phyloP scores from a whole-genome alignment of 2,113 vertebrate genomes.

The Sebastes fasciatus region DNA sequence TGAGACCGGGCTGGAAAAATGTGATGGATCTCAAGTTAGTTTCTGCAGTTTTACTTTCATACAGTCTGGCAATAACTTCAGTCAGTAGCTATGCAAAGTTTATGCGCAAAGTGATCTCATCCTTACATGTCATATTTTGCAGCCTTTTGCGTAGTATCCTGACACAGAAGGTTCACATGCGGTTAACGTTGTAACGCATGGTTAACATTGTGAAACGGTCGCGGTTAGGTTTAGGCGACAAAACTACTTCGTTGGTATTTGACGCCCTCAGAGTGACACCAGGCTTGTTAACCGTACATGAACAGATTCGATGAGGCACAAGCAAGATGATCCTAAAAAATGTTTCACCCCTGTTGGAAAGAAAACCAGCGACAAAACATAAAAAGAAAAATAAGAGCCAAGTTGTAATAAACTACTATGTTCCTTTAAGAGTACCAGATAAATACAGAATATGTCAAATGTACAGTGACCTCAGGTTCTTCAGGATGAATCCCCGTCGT shows the following conservation, averaged over 20 bases:
- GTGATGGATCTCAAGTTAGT: neutral
- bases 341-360: neutral
- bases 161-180: neutral
- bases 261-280: too few species aligned
- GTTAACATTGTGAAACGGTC: neutral
- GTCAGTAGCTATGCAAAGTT: neutral
- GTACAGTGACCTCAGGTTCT: neutral
- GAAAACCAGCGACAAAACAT: neutral
- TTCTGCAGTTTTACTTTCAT: too few species aligned
- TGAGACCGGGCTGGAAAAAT: too few species aligned
- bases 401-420: too few species aligned
- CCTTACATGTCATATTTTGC: neutral
- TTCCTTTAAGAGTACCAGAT: neutral
- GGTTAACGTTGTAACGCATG: neutral
- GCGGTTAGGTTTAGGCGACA: too few species aligned
- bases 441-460: neutral
- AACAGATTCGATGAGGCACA: too few species aligned
- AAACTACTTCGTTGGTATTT: neutral
- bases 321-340: too few species aligned
- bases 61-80: neutral
- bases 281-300: too few species aligned
- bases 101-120: neutral
- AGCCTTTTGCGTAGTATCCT: neutral
- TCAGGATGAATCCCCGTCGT: neutral
- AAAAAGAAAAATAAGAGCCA: too few species aligned